Evolutionary conservation across 2,797 vertebrate genomes (phyloP).

Genomic region (Chanos chanos): DNA sequence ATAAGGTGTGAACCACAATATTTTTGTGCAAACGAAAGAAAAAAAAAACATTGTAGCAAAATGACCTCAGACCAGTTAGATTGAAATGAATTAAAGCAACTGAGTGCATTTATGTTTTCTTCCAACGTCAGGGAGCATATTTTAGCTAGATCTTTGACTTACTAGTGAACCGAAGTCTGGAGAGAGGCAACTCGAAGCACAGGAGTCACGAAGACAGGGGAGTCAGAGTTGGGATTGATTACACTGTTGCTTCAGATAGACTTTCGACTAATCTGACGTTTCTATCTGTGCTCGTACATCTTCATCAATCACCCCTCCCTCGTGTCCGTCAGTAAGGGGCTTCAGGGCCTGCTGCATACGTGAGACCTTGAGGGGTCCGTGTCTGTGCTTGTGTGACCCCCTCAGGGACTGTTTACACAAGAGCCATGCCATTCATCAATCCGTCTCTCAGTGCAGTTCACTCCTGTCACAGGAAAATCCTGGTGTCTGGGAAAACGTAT

Average conservation of each 20-base stretch:
- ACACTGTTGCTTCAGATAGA: conserved; percentile 62
- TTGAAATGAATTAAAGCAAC: too few species aligned
- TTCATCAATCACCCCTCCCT: conserved; percentile 68
- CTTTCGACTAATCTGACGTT: conserved; percentile 68
- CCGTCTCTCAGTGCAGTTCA: conserved; percentile 48
- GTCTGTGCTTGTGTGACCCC: conserved; percentile 48
- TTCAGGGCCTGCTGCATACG: conserved; percentile 51
- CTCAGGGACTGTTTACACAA: conserved; percentile 49
- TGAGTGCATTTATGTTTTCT: too few species aligned
- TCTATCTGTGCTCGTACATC: conserved; percentile 68
- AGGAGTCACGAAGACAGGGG: conserved; percentile 14
- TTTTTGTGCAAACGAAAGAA: too few species aligned
- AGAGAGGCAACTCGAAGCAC: conserved; percentile 42
- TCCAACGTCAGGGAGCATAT: too few species aligned
- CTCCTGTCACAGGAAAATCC: too few species aligned
- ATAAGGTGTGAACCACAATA: too few species aligned
- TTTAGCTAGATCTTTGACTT: too few species aligned
- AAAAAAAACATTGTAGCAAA: too few species aligned
- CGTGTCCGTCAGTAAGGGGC: conserved; percentile 55
- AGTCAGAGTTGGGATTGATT: conserved; percentile 65
- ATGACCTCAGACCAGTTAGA: too few species aligned
- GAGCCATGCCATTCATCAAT: conserved; percentile 60
- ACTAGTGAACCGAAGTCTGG: conserved; percentile 30
- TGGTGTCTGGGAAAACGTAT: too few species aligned
- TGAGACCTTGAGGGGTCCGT: conserved; percentile 44